These are phyloP conservation scores for Autographa gamma DNA, from an alignment of 2,888 invertebrate genomes.

Conservation along the genomic window DNA sequence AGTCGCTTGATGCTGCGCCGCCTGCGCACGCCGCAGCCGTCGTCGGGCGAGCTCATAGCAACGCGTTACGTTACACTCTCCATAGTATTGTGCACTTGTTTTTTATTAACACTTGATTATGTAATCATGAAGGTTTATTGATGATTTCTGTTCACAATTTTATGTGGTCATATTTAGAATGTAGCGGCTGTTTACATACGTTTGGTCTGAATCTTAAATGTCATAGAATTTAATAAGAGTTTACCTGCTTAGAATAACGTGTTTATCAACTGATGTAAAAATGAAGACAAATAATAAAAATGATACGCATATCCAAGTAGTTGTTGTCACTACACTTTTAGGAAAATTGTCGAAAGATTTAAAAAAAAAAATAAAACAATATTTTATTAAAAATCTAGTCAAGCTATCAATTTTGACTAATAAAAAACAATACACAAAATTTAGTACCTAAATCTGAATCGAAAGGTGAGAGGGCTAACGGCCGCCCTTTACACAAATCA, in stretches of 20 bases:
- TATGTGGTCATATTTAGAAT: slow-evolving; percentile 18
- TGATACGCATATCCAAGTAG: too few species aligned
- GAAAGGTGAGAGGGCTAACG: slow-evolving; percentile 35
- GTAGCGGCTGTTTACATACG: slow-evolving; percentile 4
- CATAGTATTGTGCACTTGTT: slow-evolving; percentile 34
- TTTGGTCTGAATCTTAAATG: not conserved
- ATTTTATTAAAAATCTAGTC: too few species aligned
- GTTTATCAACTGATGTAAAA: not conserved
- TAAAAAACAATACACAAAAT: not conserved
- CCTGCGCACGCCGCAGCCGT: slow-evolving; percentile 79
- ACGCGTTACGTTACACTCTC: slow-evolving; percentile 20
- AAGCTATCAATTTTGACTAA: too few species aligned
- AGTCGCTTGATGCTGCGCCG: slow-evolving; percentile 86
- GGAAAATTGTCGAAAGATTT: too few species aligned
- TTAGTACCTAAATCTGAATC: slow-evolving; percentile 9
- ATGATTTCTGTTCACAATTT: not conserved
- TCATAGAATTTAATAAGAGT: not conserved
- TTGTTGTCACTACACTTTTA: too few species aligned
- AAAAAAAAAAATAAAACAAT: too few species aligned
- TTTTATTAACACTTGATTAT: slow-evolving; percentile 17
- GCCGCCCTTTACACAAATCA: slow-evolving; percentile 38
- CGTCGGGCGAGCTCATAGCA: slow-evolving; percentile 77
- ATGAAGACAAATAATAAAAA: too few species aligned
- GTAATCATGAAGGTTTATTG: slow-evolving; percentile 18
- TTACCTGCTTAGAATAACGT: too few species aligned